Conservation (phyloP, 2,888 invertebrate genomes). For the Leptura quadrifasciata region DNA sequence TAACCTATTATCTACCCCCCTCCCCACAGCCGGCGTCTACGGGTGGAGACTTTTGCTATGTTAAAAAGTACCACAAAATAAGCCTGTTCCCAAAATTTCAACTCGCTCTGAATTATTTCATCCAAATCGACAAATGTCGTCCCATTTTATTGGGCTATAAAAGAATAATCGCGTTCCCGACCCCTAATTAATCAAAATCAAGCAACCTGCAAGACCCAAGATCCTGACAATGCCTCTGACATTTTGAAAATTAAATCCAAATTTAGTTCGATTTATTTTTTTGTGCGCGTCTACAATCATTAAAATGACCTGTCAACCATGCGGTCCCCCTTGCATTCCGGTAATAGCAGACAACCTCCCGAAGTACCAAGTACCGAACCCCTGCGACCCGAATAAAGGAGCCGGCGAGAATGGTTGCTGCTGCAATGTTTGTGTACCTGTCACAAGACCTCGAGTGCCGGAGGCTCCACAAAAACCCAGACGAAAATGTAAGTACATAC, state of each 20-base stretch:
- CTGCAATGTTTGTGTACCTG: constrained; percentile 66
- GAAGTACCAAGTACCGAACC: constrained; percentile 61
- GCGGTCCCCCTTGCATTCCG: constrained; percentile 60
- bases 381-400: constrained; percentile 60
- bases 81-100: too few species aligned
- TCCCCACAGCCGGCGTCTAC: too few species aligned
- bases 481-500: constrained; percentile 73
- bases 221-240: constrained; percentile 52
- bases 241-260: constrained; percentile 45
- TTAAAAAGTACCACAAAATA: too few species aligned
- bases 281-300: constrained; percentile 19
- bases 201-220: background rate
- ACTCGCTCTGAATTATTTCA: too few species aligned
- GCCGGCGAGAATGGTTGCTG: constrained; percentile 45
- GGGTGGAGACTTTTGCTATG: too few species aligned
- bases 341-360: constrained; percentile 64
- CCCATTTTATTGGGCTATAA: too few species aligned
- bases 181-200: background rate
- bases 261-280: constrained; percentile 33
- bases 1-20: too few species aligned
- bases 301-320: constrained; percentile 58
- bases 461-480: constrained; percentile 56
- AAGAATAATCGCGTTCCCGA: too few species aligned
- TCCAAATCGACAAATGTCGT: too few species aligned
- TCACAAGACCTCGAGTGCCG: constrained; percentile 55